Evolutionary conservation across 1,140 invertebrate species (phyloP).

Genomic region (Drosophila ironensis): DNA sequence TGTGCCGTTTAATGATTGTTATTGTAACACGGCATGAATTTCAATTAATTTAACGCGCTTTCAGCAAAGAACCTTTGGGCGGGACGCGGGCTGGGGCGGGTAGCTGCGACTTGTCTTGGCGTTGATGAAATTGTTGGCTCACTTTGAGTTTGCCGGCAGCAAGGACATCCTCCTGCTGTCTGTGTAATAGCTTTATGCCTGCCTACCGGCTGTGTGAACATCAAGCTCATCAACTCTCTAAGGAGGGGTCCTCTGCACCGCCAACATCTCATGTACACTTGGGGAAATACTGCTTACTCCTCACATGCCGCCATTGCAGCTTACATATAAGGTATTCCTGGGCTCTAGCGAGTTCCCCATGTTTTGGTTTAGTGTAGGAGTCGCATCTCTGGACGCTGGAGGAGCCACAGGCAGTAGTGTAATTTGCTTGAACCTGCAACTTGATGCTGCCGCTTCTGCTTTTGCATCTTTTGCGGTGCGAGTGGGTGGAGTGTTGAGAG

Average conservation of each 20-base stretch:
- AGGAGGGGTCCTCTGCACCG: slow-evolving; percentile 14
- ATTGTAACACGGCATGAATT: slow-evolving; percentile 79
- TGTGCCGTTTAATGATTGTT: slow-evolving; percentile 78
- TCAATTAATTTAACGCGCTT: slow-evolving; percentile 77
- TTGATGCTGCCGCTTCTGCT: slow-evolving; percentile 12
- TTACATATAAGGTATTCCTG: too few relatives aligned
- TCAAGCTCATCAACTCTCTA: slow-evolving; percentile 62
- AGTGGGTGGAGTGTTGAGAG: slow-evolving; percentile 35
- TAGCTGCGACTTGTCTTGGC: slow-evolving; percentile 50
- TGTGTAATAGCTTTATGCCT: slow-evolving; percentile 79
- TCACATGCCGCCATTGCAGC: too few relatives aligned
- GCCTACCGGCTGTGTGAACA: slow-evolving; percentile 81
- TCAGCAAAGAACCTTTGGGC: slow-evolving; percentile 41
- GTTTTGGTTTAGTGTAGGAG: not conserved
- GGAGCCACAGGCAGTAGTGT: slow-evolving; percentile 23
- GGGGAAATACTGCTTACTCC: not conserved
- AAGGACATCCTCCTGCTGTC: slow-evolving; percentile 59
- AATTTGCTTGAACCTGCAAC: slow-evolving; percentile 31
- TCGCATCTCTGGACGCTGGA: slow-evolving; percentile 10
- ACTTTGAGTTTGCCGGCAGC: slow-evolving; percentile 79
- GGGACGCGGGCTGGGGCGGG: not conserved
- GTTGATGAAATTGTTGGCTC: slow-evolving; percentile 80
- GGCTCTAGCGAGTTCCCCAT: too few relatives aligned
- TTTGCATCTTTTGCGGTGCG: slow-evolving; percentile 22
- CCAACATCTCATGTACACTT: slow-evolving; percentile 9